phyloP scores from a whole-genome alignment of 2,888 invertebrate genomes.

The Lasioglossum villosulum region DNA sequence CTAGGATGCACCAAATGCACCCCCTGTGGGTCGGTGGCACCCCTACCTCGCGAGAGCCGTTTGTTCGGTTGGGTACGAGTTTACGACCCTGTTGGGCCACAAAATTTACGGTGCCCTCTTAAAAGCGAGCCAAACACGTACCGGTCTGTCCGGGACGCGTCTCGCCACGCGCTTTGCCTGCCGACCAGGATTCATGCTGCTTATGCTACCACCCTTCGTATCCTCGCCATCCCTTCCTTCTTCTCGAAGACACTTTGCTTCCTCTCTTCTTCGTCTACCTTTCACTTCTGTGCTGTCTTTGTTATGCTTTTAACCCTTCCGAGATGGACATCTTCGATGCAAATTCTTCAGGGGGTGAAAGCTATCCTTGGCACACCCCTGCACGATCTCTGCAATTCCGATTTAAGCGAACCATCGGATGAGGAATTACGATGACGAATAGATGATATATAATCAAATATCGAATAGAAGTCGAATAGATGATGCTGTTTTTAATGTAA shows the following conservation, averaged over 20 bases:
- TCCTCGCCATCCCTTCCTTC: neutral
- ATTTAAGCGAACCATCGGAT: no score
- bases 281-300: neutral
- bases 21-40: conserved; percentile 53
- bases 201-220: conserved; percentile 1
- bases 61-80: conserved; percentile 61
- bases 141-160: conserved; percentile 48
- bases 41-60: conserved; percentile 62
- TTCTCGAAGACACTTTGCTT: neutral
- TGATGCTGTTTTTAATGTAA: no score
- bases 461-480: no score
- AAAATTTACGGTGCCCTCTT: conserved; percentile 77
- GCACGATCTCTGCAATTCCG: no score
- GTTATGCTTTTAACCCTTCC: conserved; percentile 24
- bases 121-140: conserved; percentile 77
- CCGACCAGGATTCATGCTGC: conserved; percentile 27
- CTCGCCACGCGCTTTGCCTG: conserved; percentile 65
- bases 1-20: conserved; percentile 42
- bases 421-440: no score
- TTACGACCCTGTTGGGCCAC: conserved; percentile 76
- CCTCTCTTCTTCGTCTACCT: neutral
- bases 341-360: neutral
- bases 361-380: neutral
- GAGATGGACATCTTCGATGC: neutral
- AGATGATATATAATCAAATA: no score